Evolutionary conservation across 2,797 vertebrate species (phyloP).

Genomic region (Epinephelus malabaricus): DNA sequence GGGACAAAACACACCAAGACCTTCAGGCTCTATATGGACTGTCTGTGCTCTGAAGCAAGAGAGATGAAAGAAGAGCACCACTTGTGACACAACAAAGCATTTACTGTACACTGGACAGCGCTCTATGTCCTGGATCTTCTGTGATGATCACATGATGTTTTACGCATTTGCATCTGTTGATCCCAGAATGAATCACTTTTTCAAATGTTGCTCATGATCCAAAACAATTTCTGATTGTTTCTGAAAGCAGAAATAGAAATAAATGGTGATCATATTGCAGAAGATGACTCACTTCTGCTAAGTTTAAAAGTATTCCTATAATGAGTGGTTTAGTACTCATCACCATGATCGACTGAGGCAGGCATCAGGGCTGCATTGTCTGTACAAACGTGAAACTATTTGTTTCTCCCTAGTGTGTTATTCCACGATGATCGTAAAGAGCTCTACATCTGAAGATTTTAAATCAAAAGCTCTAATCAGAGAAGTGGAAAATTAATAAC

Average conservation of each 20-base stretch:
- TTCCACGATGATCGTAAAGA: background rate
- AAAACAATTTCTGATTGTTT: background rate
- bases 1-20: constrained; percentile 31
- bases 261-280: background rate
- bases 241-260: background rate
- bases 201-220: background rate
- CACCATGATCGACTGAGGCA: background rate
- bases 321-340: background rate
- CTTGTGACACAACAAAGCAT: constrained; percentile 9
- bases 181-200: background rate
- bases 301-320: background rate
- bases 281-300: background rate
- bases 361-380: background rate
- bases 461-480: constrained; percentile 19
- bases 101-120: background rate
- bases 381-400: background rate
- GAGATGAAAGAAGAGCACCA: constrained; percentile 36
- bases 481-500: constrained; percentile 51
- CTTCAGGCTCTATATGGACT: constrained; percentile 24
- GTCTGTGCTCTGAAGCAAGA: constrained; percentile 11
- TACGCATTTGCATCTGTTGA: background rate
- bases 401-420: background rate
- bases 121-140: background rate
- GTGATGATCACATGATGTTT: background rate
- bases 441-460: background rate